Conservation (phyloP, 2,888 invertebrate genomes). For the Schizaphis graminum region DNA sequence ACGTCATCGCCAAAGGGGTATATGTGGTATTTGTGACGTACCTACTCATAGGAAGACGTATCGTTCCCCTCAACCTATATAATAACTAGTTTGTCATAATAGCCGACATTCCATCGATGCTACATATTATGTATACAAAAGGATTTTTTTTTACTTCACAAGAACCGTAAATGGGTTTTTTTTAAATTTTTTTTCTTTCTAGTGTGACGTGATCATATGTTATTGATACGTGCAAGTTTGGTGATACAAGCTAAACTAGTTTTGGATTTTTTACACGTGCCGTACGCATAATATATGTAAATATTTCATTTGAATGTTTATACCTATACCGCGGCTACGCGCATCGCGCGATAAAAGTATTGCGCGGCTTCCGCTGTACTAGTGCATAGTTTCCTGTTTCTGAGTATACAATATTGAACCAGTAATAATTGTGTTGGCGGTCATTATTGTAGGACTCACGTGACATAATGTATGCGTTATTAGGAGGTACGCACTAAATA, state of each 20-base stretch:
- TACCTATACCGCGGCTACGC: background rate
- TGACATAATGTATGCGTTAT: constrained; percentile 32
- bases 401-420: constrained; percentile 7
- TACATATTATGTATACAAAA: constrained; percentile 39
- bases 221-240: constrained; percentile 34
- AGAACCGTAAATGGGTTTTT: constrained; percentile 42
- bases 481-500: background rate
- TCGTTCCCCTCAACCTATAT: constrained; percentile 26
- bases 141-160: constrained; percentile 13
- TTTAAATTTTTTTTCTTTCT: background rate
- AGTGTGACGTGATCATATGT: constrained; percentile 40
- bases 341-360: background rate
- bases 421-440: constrained; percentile 50
- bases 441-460: constrained; percentile 37
- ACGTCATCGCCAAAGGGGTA: constrained; percentile 38
- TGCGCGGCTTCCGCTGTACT: constrained; percentile 33
- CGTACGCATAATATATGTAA: constrained; percentile 42
- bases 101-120: constrained; percentile 37
- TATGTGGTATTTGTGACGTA: constrained; percentile 45
- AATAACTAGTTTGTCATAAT: constrained; percentile 57
- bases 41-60: constrained; percentile 34
- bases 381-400: constrained; percentile 50
- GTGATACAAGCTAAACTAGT: constrained; percentile 58
- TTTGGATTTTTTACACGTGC: constrained; percentile 42
- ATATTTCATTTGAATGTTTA: constrained; percentile 46